These are phyloP conservation scores for Sinella curviseta DNA, from an alignment of 1,140 invertebrate genomes.

Conservation along the genomic window DNA sequence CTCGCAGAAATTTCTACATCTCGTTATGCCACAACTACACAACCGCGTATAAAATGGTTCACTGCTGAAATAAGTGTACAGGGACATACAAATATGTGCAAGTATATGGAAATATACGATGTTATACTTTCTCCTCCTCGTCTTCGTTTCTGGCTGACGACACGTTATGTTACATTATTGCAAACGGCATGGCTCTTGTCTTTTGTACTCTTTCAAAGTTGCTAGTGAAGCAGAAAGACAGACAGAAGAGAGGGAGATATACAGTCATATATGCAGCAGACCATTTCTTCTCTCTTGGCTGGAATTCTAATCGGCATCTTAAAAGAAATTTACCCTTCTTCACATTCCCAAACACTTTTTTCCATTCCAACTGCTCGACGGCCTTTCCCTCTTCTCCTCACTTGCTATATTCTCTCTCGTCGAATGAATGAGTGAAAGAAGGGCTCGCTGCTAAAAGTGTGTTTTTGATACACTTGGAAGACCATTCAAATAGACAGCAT, in stretches of 20 bases:
- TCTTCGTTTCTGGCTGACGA: no score
- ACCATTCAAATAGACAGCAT: background rate
- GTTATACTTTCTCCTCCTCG: no score
- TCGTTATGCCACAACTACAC: background rate
- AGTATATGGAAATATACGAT: no score
- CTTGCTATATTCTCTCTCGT: background rate
- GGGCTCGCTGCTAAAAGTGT: background rate
- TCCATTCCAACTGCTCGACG: background rate
- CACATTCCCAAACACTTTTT: background rate
- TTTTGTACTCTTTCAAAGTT: no score
- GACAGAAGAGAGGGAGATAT: no score
- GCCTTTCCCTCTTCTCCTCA: background rate
- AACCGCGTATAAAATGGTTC: background rate
- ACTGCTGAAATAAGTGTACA: background rate
- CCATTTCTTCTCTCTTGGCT: background rate
- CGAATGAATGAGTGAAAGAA: background rate
- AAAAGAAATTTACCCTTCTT: background rate
- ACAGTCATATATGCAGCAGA: background rate
- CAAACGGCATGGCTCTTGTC: no score
- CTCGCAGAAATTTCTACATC: background rate
- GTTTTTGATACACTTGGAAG: background rate
- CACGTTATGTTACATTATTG: no score
- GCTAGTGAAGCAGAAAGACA: no score
- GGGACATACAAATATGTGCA: background rate
- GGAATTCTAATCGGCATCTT: slow-evolving; percentile 4